Base-by-base conservation (phyloP, 2,888 invertebrate species). In the Parnassius mnemosyne region DNA sequence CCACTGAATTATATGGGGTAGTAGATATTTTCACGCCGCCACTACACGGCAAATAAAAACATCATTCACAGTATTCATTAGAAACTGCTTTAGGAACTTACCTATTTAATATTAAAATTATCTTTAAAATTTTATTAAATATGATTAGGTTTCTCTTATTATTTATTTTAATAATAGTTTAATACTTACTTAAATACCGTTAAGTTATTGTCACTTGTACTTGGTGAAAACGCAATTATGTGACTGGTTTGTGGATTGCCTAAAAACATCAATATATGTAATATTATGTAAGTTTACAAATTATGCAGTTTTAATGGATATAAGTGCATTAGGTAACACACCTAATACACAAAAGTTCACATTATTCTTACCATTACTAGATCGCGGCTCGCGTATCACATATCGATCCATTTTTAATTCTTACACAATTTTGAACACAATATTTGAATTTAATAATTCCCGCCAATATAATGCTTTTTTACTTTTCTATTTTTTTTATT, bases 201-300 rank as follows among this genome's bases (percentile, higher is more conserved):
- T 68, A 77, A 75, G 73, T 77, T 83, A 69, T 73, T 80, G 68
- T 77, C 76, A 63, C 69, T 71, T 59, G 76, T 68, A 66, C 75
- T 84, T 65, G 77, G 69, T 69, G 82, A 67, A 68, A 77, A 81
- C 65, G 80, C 70, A 66, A 83, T 79, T 72, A 82, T 79, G 77
- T 85, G 87, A 82, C 84, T 85, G 77, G 81, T 84, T 77, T 82
- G 83, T n/a, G 83, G 84, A 80, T 82, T 81, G 53, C 83, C 89
- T 89, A 77, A 74, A 74, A 71, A 71, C 66, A 65, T 65, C 25
- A n/a, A 50, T 43, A 11, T 10, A 51, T n/a, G 13, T 20, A 56
- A n/a, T 41, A 47, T 10, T n/a, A 41, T n/a, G 2, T 13, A 43
- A 42, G 10, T 16, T 10, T 25, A 16, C 16, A 16, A n/a, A n/a